Evolutionary conservation across 2,888 invertebrate species (phyloP).

Genomic region (Dasypogon diadema): DNA sequence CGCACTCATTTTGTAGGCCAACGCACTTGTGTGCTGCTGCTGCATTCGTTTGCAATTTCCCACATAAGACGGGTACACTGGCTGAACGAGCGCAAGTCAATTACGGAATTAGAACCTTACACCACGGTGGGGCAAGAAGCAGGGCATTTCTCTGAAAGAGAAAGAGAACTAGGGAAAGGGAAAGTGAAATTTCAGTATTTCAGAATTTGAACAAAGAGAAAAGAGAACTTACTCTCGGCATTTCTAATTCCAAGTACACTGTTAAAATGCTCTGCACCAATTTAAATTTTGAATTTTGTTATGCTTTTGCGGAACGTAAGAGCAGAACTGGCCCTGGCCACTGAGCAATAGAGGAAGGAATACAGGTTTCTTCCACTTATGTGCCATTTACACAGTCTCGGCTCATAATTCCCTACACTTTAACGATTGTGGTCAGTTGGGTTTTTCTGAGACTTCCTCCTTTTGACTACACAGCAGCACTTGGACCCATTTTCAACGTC

Average conservation of each 20-base stretch:
- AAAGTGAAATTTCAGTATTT: conserved; percentile 23
- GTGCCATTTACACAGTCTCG: conserved; percentile 1
- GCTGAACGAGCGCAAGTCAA: conserved; percentile 28
- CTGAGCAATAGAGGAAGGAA: no score
- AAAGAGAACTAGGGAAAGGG: conserved; percentile 34
- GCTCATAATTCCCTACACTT: neutral
- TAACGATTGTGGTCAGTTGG: conserved; percentile 5
- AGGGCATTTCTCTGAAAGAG: conserved; percentile 7
- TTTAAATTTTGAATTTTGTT: no score
- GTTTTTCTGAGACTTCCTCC: conserved; percentile 28
- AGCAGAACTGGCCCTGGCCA: no score
- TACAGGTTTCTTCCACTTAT: conserved; percentile 18
- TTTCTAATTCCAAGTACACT: conserved; percentile 17
- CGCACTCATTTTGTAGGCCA: conserved; percentile 29
- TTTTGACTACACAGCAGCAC: neutral
- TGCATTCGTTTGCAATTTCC: neutral
- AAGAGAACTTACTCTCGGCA: conserved; percentile 22
- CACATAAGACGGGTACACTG: neutral
- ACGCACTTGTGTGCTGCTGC: conserved; percentile 15
- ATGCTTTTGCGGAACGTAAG: no score
- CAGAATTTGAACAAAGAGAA: neutral
- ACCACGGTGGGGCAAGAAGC: neutral
- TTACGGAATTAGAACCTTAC: neutral
- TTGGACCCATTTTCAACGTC: conserved; percentile 22
- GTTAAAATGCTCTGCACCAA: neutral